Percentiles rank a stretch among this genome's conserved stretches.
Evolutionary conservation across 2,113 vertebrate species (phyloP).

Genomic region (Rhinoptilus africanus): DNA sequence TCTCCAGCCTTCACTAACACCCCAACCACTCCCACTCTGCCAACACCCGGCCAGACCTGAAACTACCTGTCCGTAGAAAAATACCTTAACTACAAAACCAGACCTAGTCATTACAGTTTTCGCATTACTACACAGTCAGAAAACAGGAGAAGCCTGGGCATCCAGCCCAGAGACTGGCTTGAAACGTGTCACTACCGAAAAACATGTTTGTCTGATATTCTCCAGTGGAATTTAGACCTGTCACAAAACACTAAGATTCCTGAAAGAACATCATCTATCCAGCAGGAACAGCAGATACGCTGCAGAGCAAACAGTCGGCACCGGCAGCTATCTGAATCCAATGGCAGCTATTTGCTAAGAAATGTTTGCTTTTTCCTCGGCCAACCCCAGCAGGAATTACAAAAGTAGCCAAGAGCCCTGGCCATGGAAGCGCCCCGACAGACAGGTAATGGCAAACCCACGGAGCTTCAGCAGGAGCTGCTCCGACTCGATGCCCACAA

Average conservation of each 20-base stretch:
- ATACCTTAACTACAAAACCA: background rate
- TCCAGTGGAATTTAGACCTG: background rate
- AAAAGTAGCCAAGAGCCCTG: background rate
- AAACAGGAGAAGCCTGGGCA: background rate
- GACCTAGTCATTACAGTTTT: background rate
- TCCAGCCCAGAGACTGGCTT: background rate
- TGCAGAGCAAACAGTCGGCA: background rate
- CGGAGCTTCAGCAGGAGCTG: background rate
- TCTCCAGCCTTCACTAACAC: background rate
- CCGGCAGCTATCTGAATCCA: background rate
- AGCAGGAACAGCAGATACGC: background rate
- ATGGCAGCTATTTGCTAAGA: background rate
- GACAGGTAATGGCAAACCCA: background rate
- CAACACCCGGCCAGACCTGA: background rate
- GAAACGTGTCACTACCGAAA: background rate
- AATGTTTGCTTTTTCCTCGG: background rate
- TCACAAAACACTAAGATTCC: background rate
- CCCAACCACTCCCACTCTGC: background rate
- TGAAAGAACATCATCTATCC: background rate
- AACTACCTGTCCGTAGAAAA: background rate
- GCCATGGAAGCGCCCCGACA: background rate
- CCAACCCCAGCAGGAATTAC: background rate
- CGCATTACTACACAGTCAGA: background rate
- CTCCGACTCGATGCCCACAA: accelerated
- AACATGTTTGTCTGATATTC: background rate